Evolutionary conservation across 1,140 invertebrate genomes (phyloP), one percentile per base, ranked within the genome.

Genomic region (Drosophila simulans): DNA sequence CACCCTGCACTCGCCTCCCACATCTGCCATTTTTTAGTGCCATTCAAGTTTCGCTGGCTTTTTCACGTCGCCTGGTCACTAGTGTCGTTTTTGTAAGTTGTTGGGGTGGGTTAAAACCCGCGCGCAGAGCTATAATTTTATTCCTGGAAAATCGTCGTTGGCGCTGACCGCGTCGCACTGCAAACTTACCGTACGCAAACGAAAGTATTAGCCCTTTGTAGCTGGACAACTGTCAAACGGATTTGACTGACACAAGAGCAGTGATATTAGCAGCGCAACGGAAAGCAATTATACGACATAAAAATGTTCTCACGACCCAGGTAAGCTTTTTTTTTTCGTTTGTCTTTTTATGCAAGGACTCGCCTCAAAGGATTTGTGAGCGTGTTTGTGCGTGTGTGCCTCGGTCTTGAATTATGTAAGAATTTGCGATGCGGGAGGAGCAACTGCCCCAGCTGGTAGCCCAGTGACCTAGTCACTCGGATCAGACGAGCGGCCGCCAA

Each of bases 291-390:
- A 51, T 35, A 55, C 27, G 59, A 78, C 77, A 27, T 56, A 39
- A 89, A 65, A 69, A 91, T 91, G 89, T 82, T 91, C 46, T 85
- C 89, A 63, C 80, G 89, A 48, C 80, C 89, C 62, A 91, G 81
- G 89, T 91, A 70, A 91, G 89, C 46, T 46, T 35, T 42, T 45
- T 25, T 40, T 48, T 31, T 10, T 31, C 31, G 7, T 27, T 27
- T 7, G 1, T 8, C 2, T 31, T 31, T 8, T 31, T 10, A 22
- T 56, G 56, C 54, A 27, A 51, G 53, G 65, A 58, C 60, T 60
- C 56, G 39, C 2, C 5, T 45, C 31, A 0, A 48, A 73, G 70
- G 57, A 74, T 22, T 17, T 42, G 35, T n/a, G 51, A 15, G 40
- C 46, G 51, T 52, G 42, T 13, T n/a, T 5, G 25, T 31, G 51